Evolutionary conservation across 2,888 invertebrate species (phyloP).

Genomic region (Serrognathus titanus): DNA sequence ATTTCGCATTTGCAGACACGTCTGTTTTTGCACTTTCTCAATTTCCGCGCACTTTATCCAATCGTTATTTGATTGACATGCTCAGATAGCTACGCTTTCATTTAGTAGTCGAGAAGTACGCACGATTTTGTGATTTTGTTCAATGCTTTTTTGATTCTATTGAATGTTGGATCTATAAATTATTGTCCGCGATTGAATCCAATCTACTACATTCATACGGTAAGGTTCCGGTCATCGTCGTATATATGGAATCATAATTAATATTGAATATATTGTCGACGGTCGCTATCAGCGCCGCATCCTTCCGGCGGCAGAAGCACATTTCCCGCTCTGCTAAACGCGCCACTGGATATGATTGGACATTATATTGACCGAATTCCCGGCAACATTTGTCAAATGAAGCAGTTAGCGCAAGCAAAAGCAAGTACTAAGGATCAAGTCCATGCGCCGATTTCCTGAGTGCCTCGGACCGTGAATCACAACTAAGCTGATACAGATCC

Average conservation of each 20-base stretch:
- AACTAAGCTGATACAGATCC: background rate
- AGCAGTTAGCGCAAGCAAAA: slow-evolving; percentile 1
- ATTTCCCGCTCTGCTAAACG: slow-evolving; percentile 28
- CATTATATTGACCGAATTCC: slow-evolving; percentile 13
- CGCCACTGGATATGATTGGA: slow-evolving; percentile 23
- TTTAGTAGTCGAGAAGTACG: background rate
- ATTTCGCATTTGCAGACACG: slow-evolving; percentile 1
- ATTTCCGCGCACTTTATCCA: slow-evolving; percentile 3
- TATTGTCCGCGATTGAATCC: no score
- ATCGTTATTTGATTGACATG: background rate
- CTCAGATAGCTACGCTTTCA: background rate
- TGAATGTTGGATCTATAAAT: no score
- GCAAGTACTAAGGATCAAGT: background rate
- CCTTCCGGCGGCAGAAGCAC: slow-evolving; percentile 32
- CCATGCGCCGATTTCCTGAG: background rate
- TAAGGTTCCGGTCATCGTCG: slow-evolving; percentile 29
- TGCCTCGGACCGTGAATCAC: background rate
- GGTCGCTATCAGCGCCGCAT: slow-evolving; percentile 31
- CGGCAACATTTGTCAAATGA: slow-evolving; percentile 6
- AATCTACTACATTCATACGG: slow-evolving; percentile 21
- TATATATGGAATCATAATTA: slow-evolving; percentile 31
- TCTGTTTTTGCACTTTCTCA: background rate
- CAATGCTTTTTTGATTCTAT: no score
- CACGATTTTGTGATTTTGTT: no score
- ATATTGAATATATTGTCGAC: slow-evolving; percentile 32